Percentiles rank a stretch among this genome's conserved stretches.
Conservation (phyloP, 2,113 vertebrate species). For the Myiozetetes cayanensis region DNA sequence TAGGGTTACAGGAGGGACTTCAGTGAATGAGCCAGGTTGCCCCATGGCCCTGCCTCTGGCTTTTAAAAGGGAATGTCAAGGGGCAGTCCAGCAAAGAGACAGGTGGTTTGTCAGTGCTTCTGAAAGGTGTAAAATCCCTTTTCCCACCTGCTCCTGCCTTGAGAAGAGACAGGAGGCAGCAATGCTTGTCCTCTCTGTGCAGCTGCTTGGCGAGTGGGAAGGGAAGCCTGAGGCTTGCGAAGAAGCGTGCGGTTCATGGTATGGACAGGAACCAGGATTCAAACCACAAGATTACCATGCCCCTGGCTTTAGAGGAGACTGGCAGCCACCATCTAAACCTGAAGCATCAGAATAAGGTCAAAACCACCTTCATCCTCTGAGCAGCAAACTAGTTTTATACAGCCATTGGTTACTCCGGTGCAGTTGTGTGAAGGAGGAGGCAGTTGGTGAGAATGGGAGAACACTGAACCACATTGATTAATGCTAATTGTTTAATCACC, state of each 20-base stretch:
- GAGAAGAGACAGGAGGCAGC: neutral
- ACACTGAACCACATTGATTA: neutral
- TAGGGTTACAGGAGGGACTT: neutral
- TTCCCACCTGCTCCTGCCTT: neutral
- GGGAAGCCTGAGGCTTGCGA: neutral
- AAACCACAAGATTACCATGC: neutral
- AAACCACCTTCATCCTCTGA: neutral
- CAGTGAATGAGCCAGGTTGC: neutral
- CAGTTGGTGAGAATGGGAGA: neutral
- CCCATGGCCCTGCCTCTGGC: neutral
- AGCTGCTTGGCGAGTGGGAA: neutral
- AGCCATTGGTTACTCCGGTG: neutral
- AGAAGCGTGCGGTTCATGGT: accelerated
- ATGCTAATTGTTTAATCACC: neutral
- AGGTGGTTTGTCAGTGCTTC: neutral
- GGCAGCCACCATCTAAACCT: neutral
- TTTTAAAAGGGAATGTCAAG: neutral
- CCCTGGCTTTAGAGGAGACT: neutral
- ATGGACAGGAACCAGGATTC: neutral
- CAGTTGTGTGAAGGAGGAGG: neutral
- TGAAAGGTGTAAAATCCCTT: neutral
- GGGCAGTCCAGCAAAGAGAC: neutral
- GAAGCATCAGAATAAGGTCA: neutral
- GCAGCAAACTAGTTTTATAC: neutral
- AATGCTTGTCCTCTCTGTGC: neutral